Conservation (phyloP, 2,113 vertebrate genomes). For the Istiophorus platypterus region DNA sequence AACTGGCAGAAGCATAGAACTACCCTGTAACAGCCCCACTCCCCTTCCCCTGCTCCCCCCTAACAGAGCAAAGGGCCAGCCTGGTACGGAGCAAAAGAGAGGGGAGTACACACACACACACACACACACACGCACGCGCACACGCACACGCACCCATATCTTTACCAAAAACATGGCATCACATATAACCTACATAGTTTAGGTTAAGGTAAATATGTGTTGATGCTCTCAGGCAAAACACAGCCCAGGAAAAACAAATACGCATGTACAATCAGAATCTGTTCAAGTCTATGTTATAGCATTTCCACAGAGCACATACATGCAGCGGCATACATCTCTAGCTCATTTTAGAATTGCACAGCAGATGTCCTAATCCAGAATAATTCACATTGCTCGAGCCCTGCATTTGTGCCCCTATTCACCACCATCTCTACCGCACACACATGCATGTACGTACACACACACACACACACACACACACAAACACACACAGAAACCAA, state of each 20-base stretch:
- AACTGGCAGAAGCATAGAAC: constrained; percentile 47
- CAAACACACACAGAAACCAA: constrained; percentile 55
- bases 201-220: background rate
- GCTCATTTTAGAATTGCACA: constrained; percentile 81
- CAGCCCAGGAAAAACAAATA: background rate
- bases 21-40: constrained; percentile 54
- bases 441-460: background rate
- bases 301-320: constrained; percentile 20
- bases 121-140: constrained; percentile 7
- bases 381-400: constrained; percentile 84
- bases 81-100: constrained; percentile 59
- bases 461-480: constrained; percentile 49
- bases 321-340: constrained; percentile 65
- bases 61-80: constrained; percentile 55
- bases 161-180: constrained; percentile 16
- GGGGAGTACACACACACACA: constrained; percentile 11
- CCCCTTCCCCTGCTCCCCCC: constrained; percentile 22
- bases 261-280: constrained; percentile 11
- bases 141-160: constrained; percentile 16
- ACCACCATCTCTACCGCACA: constrained; percentile 39
- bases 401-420: constrained; percentile 77
- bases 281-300: background rate
- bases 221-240: constrained; percentile 15
- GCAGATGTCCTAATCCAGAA: constrained; percentile 87
- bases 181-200: constrained; percentile 6